Evolutionary conservation across 2,797 vertebrate genomes (phyloP).

Genomic region (Acanthurus tractus): DNA sequence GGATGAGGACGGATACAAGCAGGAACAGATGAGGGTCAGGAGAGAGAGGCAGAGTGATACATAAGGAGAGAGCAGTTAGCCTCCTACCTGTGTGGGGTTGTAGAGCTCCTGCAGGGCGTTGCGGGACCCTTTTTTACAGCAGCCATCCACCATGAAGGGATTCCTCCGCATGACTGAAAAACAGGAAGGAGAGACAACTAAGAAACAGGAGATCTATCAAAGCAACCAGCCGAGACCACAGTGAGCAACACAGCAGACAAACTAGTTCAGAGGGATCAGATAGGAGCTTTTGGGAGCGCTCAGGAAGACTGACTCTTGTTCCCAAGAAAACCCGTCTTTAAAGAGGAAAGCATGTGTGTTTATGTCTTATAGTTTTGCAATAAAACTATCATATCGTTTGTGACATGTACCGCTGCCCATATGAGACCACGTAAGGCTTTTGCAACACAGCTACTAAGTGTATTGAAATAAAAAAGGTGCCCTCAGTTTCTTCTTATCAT

Average conservation of each 20-base stretch:
- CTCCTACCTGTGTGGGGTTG: slow-evolving; percentile 92
- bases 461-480: too few species aligned
- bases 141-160: slow-evolving; percentile 93
- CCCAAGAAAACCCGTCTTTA: background rate
- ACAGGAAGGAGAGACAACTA: slow-evolving; percentile 38
- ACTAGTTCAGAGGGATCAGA: background rate
- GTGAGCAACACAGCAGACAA: background rate
- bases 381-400: too few species aligned
- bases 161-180: slow-evolving; percentile 95
- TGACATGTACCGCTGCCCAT: too few species aligned
- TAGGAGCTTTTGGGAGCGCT: background rate
- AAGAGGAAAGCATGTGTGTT: background rate
- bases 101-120: slow-evolving; percentile 96
- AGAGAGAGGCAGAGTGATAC: background rate
- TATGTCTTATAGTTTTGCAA: background rate
- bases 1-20: background rate
- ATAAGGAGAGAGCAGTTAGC: background rate
- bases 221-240: background rate
- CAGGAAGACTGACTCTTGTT: too few species aligned
- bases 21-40: slow-evolving; percentile 2
- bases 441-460: too few species aligned
- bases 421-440: too few species aligned
- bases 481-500: too few species aligned
- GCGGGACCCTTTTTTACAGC: slow-evolving; percentile 94
- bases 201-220: slow-evolving; percentile 4